Base-by-base conservation (phyloP, 2,797 vertebrate species). In the Anguilla megastoma region DNA sequence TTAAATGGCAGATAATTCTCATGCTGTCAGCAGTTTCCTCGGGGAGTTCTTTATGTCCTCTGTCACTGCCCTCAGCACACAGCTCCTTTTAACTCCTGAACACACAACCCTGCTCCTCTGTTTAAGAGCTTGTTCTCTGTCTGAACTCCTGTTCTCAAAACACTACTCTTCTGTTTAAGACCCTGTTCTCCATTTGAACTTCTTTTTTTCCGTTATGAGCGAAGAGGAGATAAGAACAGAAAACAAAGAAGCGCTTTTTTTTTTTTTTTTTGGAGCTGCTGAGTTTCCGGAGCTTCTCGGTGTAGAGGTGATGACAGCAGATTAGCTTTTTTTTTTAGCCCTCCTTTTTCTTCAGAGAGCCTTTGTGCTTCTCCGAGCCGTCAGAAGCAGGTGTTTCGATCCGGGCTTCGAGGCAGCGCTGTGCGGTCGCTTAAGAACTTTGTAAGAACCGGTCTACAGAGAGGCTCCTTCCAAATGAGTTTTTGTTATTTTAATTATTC, bases 1-100 rank as follows among this genome's bases (percentile, higher is more conserved):
- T 91, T 93, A 90, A 93, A 89, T 88, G 87, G 76, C 87, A 90
- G 89, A 92, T 94, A 93, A 92, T 90, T 92, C 90, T 87, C 89
- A 86, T 90, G n/a, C 85, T 90, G 93, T 92, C 92, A 87, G 93
- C 93, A 93, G 87, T 90, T 41, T 41, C 16, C 33, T 79, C 3
- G 5, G 74, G 41, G 45, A 80, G 5, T 3, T 50, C 41, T 80
- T 9, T 45, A 48, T 48, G 41, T 10, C 24, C 76, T 41, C 74
- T 79, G 74, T 79, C 33, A 9, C 7, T 45, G 33, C 54, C 54
- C 54, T 56, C 5, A 14, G 36, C 36, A 56, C 54, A 56, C 54
- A 1, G 54, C 54, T 56, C 54, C 16, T 10, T 56, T 56, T 9
- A 56, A 2, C 6, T 56, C 54, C 54, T 56, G 54, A 10, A 10